Percentiles rank a stretch among this genome's conserved stretches.
These are phyloP conservation scores for Melolontha melolontha DNA, from an alignment of 2,888 invertebrate genomes.

Conservation along the genomic window DNA sequence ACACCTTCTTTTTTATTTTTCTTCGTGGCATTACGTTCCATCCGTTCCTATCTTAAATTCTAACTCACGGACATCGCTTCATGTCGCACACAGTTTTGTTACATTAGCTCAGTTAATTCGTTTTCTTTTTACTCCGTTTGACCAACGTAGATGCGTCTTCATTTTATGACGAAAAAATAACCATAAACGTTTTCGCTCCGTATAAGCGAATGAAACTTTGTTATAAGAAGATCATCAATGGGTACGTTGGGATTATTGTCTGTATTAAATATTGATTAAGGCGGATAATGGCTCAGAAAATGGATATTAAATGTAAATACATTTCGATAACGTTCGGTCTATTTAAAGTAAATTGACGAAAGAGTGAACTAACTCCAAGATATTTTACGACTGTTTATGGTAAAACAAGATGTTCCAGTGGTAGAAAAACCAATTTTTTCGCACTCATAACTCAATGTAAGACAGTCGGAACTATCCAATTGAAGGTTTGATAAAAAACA, in stretches of 20 bases:
- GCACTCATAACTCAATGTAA: slow-evolving; percentile 20
- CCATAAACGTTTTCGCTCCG: slow-evolving; percentile 34
- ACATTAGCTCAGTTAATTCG: slow-evolving; percentile 33
- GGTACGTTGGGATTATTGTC: slow-evolving; percentile 31
- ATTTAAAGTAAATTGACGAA: slow-evolving; percentile 38
- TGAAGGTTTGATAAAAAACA: slow-evolving; percentile 19
- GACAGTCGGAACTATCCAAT: slow-evolving; percentile 22
- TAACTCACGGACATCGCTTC: slow-evolving; percentile 32
- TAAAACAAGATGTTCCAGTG: slow-evolving; percentile 28
- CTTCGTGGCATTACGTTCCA: slow-evolving; percentile 29
- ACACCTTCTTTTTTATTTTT: slow-evolving; percentile 45
- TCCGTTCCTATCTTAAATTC: slow-evolving; percentile 36
- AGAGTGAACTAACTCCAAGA: slow-evolving; percentile 24
- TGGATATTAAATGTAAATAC: slow-evolving; percentile 39
- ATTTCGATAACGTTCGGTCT: slow-evolving; percentile 33
- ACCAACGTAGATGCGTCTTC: slow-evolving; percentile 34
- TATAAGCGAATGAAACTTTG: slow-evolving; percentile 34
- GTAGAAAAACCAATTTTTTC: slow-evolving; percentile 25
- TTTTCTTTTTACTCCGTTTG: slow-evolving; percentile 24
- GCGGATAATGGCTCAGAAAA: slow-evolving; percentile 33
- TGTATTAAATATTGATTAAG: slow-evolving; percentile 38
- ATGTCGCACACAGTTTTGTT: slow-evolving; percentile 33
- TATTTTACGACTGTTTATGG: slow-evolving; percentile 34
- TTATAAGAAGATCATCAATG: slow-evolving; percentile 39
- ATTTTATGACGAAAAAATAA: slow-evolving; percentile 36